Evolutionary conservation across 1,140 invertebrate genomes (phyloP).

Genomic region (Bombus breviceps): DNA sequence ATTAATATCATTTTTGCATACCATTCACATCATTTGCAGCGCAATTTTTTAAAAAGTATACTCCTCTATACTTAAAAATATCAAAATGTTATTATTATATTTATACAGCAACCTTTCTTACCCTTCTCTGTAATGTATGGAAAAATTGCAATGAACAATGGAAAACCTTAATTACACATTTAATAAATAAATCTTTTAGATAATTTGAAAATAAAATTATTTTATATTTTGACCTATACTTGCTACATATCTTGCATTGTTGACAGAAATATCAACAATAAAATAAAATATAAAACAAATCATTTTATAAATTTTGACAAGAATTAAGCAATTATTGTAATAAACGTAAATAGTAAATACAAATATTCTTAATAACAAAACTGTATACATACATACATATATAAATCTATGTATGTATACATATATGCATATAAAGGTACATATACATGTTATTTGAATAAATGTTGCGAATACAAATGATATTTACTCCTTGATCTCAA

Average conservation of each 20-base stretch:
- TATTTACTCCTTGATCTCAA: not conserved
- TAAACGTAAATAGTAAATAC: conserved; percentile 58
- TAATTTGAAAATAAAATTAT: conserved; percentile 63
- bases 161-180: not conserved
- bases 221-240: conserved; percentile 71
- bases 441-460: conserved; percentile 3
- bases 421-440: conserved; percentile 47
- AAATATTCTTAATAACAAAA: conserved; percentile 57
- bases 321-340: conserved; percentile 65
- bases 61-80: not conserved
- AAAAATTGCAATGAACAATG: not conserved
- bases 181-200: not conserved
- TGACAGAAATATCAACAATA: conserved; percentile 64
- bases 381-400: conserved; percentile 48
- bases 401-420: conserved; percentile 43
- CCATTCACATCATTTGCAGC: not conserved
- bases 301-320: conserved; percentile 68
- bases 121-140: not conserved
- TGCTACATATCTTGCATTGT: conserved; percentile 71
- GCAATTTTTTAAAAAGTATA: not conserved
- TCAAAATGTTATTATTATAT: not conserved
- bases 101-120: not conserved
- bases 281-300: conserved; percentile 74
- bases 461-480: not conserved
- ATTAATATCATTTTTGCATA: not conserved